A percentile compares a stretch with the other conserved stretches of the same genome.
These are phyloP conservation scores for Eulemur coronatus DNA, from an alignment of 2,797 vertebrate genomes.

Conservation along the genomic window DNA sequence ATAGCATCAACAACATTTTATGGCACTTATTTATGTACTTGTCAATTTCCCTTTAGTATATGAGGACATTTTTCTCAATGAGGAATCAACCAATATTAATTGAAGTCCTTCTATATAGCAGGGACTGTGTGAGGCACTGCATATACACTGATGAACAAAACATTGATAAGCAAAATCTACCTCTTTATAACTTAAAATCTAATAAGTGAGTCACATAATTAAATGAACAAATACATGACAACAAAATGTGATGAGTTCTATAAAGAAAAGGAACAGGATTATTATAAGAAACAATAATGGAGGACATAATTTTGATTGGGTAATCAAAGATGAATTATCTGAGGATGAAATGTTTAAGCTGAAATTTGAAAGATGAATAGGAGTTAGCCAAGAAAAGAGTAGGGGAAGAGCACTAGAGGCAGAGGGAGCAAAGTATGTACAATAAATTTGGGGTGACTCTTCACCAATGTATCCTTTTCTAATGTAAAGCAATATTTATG, in stretches of 20 bases:
- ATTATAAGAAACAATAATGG: background rate
- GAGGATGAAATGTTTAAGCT: background rate
- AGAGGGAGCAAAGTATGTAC: background rate
- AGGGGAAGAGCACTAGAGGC: background rate
- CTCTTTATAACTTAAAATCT: background rate
- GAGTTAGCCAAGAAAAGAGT: background rate
- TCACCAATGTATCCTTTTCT: background rate
- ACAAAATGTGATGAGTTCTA: background rate
- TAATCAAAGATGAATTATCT: background rate
- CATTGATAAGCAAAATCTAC: background rate
- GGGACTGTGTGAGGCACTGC: background rate
- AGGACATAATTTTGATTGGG: background rate
- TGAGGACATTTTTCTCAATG: background rate
- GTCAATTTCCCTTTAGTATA: background rate
- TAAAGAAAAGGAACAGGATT: background rate
- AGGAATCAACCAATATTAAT: background rate
- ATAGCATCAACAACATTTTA: background rate
- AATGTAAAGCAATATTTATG: background rate
- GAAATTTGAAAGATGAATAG: slow-evolving; percentile 5
- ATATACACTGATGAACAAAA: background rate
- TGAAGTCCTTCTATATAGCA: background rate
- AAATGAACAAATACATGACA: background rate
- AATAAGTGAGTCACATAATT: background rate
- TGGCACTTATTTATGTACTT: background rate
- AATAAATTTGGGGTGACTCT: background rate